Percentiles rank a stretch among this genome's conserved stretches.
Evolutionary conservation across 1,140 invertebrate genomes (phyloP).

Genomic region (Heterodera schachtii): DNA sequence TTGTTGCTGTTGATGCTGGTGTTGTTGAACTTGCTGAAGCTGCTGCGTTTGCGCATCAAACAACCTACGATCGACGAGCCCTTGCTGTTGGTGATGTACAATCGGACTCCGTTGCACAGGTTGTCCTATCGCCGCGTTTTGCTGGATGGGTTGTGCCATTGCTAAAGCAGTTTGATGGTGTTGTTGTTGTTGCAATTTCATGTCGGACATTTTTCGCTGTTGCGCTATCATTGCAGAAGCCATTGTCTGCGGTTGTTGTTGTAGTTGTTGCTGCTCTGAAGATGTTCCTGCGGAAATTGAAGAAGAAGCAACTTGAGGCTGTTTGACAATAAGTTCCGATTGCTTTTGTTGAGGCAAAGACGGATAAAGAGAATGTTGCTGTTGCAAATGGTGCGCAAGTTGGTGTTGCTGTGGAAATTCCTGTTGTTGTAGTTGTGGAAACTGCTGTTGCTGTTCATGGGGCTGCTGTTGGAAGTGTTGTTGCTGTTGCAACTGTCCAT

Average conservation of each 20-base stretch:
- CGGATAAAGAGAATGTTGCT: background rate
- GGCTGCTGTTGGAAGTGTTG: too few species aligned
- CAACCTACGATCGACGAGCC: background rate
- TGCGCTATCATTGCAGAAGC: background rate
- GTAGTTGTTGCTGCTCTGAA: background rate
- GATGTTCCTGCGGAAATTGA: background rate
- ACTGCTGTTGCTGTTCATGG: background rate
- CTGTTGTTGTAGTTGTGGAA: constrained; percentile 5
- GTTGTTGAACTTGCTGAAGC: constrained; percentile 13
- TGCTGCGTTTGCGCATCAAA: background rate
- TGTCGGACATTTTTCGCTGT: background rate
- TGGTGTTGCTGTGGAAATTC: constrained; percentile 7
- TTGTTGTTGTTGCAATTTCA: background rate
- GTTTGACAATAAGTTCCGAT: background rate
- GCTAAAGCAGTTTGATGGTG: background rate
- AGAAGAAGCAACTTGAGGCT: background rate
- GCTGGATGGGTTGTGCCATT: background rate
- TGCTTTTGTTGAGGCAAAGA: background rate
- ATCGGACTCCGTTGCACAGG: background rate
- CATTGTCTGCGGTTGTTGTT: background rate
- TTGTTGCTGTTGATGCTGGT: constrained; percentile 23
- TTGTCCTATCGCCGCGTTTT: background rate
- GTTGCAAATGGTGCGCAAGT: background rate
- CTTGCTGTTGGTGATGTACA: background rate
- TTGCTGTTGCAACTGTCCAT: background rate